Conservation (phyloP, 2,113 vertebrate genomes). For the Bubo bubo region DNA sequence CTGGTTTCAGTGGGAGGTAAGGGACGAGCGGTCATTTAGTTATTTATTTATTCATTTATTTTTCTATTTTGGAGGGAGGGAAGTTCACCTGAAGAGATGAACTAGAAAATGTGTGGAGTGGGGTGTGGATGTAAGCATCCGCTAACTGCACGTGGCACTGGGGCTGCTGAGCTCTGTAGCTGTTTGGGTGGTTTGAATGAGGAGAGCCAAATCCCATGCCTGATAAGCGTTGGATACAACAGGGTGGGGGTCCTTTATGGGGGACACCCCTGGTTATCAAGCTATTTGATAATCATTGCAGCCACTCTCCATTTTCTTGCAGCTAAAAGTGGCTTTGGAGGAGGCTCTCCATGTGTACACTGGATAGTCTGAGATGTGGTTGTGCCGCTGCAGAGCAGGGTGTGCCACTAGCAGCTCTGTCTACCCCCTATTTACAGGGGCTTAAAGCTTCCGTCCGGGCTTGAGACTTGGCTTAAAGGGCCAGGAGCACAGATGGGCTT, state of each 20-base stretch:
- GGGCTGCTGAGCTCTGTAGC: not conserved
- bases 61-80: not conserved
- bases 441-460: not conserved
- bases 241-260: not conserved
- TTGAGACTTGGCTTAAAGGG: slow-evolving; percentile 13
- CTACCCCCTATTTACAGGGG: not conserved
- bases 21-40: not conserved
- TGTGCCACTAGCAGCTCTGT: not conserved
- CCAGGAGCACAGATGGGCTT: slow-evolving; percentile 6
- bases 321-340: not conserved
- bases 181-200: not conserved
- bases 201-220: not conserved
- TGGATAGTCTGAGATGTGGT: not conserved
- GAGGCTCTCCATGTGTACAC: not conserved
- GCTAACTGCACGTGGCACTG: not conserved
- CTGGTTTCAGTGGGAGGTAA: not conserved
- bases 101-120: not conserved
- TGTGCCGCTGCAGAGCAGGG: not conserved
- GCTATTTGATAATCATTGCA: not conserved
- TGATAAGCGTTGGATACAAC: not conserved
- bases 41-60: not conserved
- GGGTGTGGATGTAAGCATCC: not conserved
- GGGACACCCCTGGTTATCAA: not conserved
- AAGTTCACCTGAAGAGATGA: not conserved
- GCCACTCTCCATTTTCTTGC: not conserved